A percentile compares a stretch with the other conserved stretches of the same genome.
Evolutionary conservation across 1,140 invertebrate species (phyloP).

Genomic region (Penaeus vannamei): DNA sequence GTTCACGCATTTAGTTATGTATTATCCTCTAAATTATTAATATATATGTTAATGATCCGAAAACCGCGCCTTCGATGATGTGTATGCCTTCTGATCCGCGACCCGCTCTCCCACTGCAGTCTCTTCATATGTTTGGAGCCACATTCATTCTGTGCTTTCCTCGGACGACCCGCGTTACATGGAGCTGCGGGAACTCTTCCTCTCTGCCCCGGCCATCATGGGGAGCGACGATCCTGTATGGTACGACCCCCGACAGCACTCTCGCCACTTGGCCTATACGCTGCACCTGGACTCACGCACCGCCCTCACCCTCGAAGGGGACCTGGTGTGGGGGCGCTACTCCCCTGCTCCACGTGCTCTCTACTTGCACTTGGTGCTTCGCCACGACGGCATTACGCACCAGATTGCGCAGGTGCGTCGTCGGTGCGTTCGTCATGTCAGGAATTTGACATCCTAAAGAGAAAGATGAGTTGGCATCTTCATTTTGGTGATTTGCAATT

Average conservation of each 20-base stretch:
- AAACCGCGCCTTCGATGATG: too few relatives aligned
- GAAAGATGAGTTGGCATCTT: too few relatives aligned
- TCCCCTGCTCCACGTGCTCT: constrained; percentile 62
- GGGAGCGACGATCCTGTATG: constrained; percentile 55
- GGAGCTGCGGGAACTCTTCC: constrained; percentile 47
- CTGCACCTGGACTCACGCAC: constrained; percentile 48
- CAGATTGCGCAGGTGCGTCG: constrained; percentile 53
- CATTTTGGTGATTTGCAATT: too few relatives aligned
- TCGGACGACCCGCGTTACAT: constrained; percentile 51
- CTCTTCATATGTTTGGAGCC: constrained; percentile 65
- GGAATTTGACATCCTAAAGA: too few relatives aligned
- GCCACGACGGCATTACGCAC: constrained; percentile 53
- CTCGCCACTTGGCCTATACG: constrained; percentile 55
- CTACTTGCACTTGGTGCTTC: constrained; percentile 39
- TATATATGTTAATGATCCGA: too few relatives aligned
- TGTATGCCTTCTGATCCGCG: too few relatives aligned
- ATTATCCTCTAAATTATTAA: too few relatives aligned
- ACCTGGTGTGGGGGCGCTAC: constrained; percentile 62
- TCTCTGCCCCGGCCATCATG: constrained; percentile 10
- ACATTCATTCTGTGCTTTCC: constrained; percentile 53
- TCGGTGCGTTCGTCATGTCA: background rate
- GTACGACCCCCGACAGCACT: constrained; percentile 64
- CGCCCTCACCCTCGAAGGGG: constrained; percentile 47
- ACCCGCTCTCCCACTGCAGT: constrained; percentile 23
- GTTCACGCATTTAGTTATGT: too few relatives aligned